phyloP scores from a whole-genome alignment of 2,797 vertebrate genomes.

The Buphagus erythrorhynchus region DNA sequence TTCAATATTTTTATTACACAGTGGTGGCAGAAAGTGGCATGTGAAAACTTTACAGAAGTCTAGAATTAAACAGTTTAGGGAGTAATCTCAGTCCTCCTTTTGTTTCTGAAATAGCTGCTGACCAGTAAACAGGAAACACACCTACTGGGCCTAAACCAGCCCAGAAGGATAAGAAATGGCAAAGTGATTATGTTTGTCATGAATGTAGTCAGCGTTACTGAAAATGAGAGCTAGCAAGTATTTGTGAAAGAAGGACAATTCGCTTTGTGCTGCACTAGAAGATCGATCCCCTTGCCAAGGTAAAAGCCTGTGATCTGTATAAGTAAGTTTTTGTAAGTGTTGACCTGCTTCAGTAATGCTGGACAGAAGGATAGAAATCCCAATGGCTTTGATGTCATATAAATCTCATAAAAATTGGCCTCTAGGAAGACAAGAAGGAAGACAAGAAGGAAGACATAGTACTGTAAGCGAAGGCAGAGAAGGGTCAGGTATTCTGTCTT shows the following conservation, averaged over 20 bases:
- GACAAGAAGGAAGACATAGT: neutral
- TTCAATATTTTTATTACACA: neutral
- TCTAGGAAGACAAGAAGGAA: neutral
- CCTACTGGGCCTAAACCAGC: neutral
- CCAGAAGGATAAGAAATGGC: neutral
- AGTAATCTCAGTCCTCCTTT: neutral
- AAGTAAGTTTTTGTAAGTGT: neutral
- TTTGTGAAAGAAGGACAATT: neutral
- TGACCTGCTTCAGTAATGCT: neutral
- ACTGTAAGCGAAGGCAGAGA: neutral
- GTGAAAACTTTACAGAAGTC: neutral
- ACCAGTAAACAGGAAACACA: neutral
- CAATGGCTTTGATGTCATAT: neutral
- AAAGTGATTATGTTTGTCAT: neutral
- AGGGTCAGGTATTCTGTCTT: neutral
- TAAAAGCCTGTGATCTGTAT: neutral
- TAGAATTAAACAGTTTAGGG: neutral
- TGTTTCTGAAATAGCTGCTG: neutral
- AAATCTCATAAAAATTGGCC: neutral
- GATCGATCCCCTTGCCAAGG: neutral
- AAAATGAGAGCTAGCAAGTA: neutral
- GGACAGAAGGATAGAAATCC: neutral
- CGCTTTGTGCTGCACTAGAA: neutral
- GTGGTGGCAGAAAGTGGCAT: neutral
- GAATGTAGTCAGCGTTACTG: neutral